These are phyloP conservation scores for Craterocephalus amniculus DNA, from an alignment of 2,797 vertebrate genomes.

Conservation along the genomic window DNA sequence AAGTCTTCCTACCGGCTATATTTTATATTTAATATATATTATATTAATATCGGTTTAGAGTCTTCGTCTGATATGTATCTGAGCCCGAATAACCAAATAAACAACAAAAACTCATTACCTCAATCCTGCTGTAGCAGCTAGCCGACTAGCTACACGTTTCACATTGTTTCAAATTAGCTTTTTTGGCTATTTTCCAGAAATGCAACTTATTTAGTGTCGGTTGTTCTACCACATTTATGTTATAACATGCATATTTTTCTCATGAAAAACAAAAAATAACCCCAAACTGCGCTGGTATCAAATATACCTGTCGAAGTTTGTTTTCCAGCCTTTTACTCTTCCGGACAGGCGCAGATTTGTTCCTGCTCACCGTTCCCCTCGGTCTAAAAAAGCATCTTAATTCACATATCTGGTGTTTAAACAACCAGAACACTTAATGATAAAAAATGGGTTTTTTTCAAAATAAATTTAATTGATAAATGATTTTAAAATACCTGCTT, in stretches of 20 bases:
- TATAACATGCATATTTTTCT: accelerated
- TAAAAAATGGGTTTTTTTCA: too few relatives aligned
- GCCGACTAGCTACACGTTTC: conserved; percentile 30
- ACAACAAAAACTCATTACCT: neutral
- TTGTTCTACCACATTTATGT: neutral
- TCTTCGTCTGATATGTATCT: neutral
- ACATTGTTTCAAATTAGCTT: neutral
- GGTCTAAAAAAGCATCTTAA: too few relatives aligned
- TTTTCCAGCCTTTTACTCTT: neutral
- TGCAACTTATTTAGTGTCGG: neutral
- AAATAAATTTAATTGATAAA: neutral
- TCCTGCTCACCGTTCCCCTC: too few relatives aligned
- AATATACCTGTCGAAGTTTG: conserved; percentile 9
- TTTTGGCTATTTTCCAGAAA: neutral
- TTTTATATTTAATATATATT: too few relatives aligned
- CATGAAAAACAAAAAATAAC: accelerated
- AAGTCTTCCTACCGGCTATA: accelerated
- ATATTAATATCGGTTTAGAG: accelerated
- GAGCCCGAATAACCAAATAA: neutral
- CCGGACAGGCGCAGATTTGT: conserved; percentile 1
- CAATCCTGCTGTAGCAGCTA: conserved; percentile 20
- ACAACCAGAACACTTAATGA: too few relatives aligned
- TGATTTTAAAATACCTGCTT: neutral
- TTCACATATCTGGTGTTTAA: too few relatives aligned
- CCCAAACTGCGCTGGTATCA: neutral